These are phyloP conservation scores for Acrobasis repandana DNA, from an alignment of 2,888 invertebrate genomes.

Conservation along the genomic window DNA sequence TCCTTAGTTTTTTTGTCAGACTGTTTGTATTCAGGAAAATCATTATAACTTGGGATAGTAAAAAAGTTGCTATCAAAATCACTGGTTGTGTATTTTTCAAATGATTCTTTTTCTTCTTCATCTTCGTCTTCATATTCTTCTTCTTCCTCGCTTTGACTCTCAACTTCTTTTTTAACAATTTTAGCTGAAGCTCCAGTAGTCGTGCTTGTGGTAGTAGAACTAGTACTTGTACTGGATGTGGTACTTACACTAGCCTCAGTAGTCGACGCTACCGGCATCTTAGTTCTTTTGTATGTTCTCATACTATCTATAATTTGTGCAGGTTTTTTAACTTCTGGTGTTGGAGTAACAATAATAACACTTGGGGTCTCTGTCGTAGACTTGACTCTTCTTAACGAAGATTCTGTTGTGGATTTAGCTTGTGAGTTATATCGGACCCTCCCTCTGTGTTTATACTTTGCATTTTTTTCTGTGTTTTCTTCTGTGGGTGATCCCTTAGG, in stretches of 20 bases:
- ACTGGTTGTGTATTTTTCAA: slow-evolving; percentile 74
- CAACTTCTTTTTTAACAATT: slow-evolving; percentile 38
- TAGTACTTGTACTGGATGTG: slow-evolving; percentile 41
- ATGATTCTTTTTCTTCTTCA: slow-evolving; percentile 57
- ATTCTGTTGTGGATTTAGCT: slow-evolving; percentile 56
- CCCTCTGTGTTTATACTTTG: slow-evolving; percentile 77
- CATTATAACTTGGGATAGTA: slow-evolving; percentile 72
- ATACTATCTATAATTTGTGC: slow-evolving; percentile 69
- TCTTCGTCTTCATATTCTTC: slow-evolving; percentile 56
- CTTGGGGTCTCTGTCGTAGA: slow-evolving; percentile 53
- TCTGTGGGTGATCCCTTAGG: slow-evolving; percentile 68
- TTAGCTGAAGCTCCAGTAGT: slow-evolving; percentile 41
- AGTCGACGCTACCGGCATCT: slow-evolving; percentile 46
- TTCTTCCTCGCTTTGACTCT: slow-evolving; percentile 45
- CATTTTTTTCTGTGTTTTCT: slow-evolving; percentile 72
- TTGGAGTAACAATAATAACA: slow-evolving; percentile 69
- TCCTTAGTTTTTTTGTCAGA: slow-evolving; percentile 58
- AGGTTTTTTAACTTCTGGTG: slow-evolving; percentile 67
- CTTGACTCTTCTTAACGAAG: slow-evolving; percentile 46
- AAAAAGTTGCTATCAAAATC: slow-evolving; percentile 80
- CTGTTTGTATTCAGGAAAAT: slow-evolving; percentile 49
- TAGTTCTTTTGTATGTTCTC: slow-evolving; percentile 65
- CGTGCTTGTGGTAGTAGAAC: slow-evolving; percentile 27
- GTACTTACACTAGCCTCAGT: slow-evolving; percentile 1
- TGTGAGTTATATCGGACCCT: slow-evolving; percentile 60